These are phyloP conservation scores for Spea multiplicata DNA, from an alignment of 2,113 vertebrate species.

Conservation along the genomic window DNA sequence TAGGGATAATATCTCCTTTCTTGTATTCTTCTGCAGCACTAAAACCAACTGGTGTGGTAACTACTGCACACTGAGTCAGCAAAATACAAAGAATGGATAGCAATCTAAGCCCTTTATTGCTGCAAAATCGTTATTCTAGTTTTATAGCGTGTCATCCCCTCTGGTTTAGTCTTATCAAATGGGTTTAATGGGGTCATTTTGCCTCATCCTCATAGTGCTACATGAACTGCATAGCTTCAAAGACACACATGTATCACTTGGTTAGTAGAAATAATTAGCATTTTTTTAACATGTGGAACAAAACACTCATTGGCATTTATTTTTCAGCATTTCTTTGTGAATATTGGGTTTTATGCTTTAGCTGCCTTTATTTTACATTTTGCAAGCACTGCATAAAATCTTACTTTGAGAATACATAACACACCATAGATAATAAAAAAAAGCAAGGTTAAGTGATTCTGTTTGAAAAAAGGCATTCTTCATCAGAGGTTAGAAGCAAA, in stretches of 20 bases:
- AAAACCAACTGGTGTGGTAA: conserved; percentile 17
- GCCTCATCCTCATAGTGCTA: conserved; percentile 11
- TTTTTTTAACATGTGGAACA: conserved; percentile 29
- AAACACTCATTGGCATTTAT: conserved; percentile 22
- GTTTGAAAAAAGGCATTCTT: conserved; percentile 15
- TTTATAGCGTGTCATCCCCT: background rate
- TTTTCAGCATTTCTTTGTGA: conserved; percentile 37
- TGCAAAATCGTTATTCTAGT: background rate
- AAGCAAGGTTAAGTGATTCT: conserved; percentile 41
- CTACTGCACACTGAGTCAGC: conserved; percentile 6
- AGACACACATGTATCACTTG: conserved; percentile 32
- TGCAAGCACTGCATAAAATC: conserved; percentile 33
- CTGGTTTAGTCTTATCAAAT: conserved; percentile 1
- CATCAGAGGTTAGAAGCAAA: conserved; percentile 19
- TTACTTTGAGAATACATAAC: conserved; percentile 37
- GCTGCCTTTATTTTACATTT: conserved; percentile 25
- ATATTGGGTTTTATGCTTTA: conserved; percentile 8
- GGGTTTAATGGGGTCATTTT: conserved; percentile 14
- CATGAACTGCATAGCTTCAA: conserved; percentile 40
- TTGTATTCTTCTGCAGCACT: background rate
- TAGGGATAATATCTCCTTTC: too few species aligned
- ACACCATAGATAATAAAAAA: conserved; percentile 5
- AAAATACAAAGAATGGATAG: background rate
- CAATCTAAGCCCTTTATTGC: conserved; percentile 1
- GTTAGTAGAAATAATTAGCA: conserved; percentile 25